These are phyloP conservation scores for Macrotis lagotis DNA, from an alignment of 2,113 vertebrate species.

Conservation along the genomic window DNA sequence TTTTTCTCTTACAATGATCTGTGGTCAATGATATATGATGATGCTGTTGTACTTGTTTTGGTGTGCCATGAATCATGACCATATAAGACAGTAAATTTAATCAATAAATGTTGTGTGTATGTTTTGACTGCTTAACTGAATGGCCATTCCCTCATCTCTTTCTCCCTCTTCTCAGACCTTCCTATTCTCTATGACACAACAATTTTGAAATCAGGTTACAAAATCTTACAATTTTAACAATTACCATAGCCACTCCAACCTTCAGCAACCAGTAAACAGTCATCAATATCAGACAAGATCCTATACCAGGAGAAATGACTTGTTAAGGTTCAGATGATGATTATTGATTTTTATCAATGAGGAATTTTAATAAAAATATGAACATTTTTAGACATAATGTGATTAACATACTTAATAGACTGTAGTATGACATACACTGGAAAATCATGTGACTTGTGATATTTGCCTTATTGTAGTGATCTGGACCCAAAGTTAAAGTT, in stretches of 20 bases:
- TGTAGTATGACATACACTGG: not conserved
- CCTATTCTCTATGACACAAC: not conserved
- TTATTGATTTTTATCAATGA: not conserved
- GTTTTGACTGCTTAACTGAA: not conserved
- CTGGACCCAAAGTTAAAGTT: not conserved
- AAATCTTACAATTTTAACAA: not conserved
- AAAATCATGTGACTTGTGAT: not conserved
- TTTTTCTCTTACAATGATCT: not conserved
- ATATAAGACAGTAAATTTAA: not conserved
- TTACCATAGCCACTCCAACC: not conserved
- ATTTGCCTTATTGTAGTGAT: not conserved
- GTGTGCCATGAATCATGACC: not conserved
- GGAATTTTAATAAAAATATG: not conserved
- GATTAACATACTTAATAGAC: not conserved
- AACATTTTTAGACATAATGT: not conserved
- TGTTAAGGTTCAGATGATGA: not conserved
- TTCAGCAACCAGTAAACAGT: not conserved
- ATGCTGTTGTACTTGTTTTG: not conserved
- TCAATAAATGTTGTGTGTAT: not conserved
- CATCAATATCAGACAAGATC: not conserved
- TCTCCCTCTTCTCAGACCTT: not conserved
- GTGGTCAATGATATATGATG: not conserved
- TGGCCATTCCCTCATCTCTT: not conserved
- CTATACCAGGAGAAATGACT: not conserved
- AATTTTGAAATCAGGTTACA: not conserved